Base-by-base conservation (phyloP, 2,888 invertebrate species). In the Andrena marginata region DNA sequence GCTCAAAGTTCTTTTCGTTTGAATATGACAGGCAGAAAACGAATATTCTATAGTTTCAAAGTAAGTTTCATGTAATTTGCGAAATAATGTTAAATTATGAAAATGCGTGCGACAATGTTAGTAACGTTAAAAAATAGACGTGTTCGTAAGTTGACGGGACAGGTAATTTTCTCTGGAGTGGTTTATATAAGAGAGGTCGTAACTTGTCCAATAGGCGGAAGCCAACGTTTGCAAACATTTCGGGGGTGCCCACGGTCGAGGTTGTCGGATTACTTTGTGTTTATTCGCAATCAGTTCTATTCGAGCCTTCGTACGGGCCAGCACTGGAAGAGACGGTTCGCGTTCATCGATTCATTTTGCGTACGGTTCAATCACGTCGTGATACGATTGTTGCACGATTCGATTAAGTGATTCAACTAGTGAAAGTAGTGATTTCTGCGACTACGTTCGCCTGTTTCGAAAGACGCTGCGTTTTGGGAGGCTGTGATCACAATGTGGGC, bases 361-460 rank as follows among this genome's bases (percentile, higher is more conserved):
- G 33, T 51, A 33, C 35, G 26, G 20, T 62, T 35, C 62, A 60
- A 49, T 62, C 69, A 2, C 23, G 48, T 48, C 59, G 69, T 56
- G 56, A 69, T 59, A 16, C 42, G 42, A 42, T 74, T 69, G 29
- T 56, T 59, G 35, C 54, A 31, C 48, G 10, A 69, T 59, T 74
- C 48, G 68, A 74, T 74, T 74, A 59, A 48, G 56, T 59, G 59
- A 74, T 68, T 74, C 23, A 69, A 42, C 68, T 51, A 31, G 20
- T 16, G 48, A 42, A 69, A 56, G 23, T 59, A 68, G 73, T 48
- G 31, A 68, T 42, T 42, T 10, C 29, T 29, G 20, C 20, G 16
- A 13, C 20, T 7, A 42, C 6, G 23, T 29, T 3, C 10, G 23
- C 2, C 16, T 3, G 31, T 5, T n/a, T 29, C 20, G 6, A 42